Evolutionary conservation across 2,797 vertebrate genomes (phyloP).

Genomic region (Bucorvus abyssinicus): DNA sequence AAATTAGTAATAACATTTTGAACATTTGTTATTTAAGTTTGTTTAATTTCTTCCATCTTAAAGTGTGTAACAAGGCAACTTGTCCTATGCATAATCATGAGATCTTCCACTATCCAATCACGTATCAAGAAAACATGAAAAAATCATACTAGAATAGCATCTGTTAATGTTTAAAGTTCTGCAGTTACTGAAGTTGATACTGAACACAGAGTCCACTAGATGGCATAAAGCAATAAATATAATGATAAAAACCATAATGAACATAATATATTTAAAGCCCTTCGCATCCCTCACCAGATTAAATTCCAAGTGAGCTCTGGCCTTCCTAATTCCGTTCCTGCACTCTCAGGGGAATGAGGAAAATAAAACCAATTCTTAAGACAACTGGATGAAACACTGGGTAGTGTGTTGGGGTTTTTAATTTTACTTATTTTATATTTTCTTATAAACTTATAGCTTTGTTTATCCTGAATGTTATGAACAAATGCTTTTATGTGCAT

Average conservation of each 20-base stretch:
- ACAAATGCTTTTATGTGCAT: background rate
- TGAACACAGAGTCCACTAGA: slow-evolving; percentile 47
- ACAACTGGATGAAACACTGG: background rate
- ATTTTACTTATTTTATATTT: background rate
- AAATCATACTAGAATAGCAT: slow-evolving; percentile 48
- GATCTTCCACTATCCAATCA: slow-evolving; percentile 43
- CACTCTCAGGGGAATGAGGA: background rate
- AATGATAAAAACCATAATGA: background rate
- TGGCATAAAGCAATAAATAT: slow-evolving; percentile 64
- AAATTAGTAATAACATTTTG: slow-evolving; percentile 75
- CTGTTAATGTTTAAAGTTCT: slow-evolving; percentile 27
- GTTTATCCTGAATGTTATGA: background rate
- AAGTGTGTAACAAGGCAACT: slow-evolving; percentile 60
- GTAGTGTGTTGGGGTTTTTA: background rate
- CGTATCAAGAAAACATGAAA: slow-evolving; percentile 51
- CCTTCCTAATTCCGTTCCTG: background rate
- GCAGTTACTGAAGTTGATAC: background rate
- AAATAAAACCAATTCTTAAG: background rate
- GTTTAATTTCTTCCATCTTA: slow-evolving; percentile 71
- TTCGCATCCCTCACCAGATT: background rate
- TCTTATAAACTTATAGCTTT: background rate
- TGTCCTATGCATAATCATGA: slow-evolving; percentile 51
- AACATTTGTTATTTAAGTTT: slow-evolving; percentile 76
- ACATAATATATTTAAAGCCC: background rate
- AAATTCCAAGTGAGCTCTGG: background rate